A percentile compares a stretch with the other conserved stretches of the same genome.
phyloP scores from a whole-genome alignment of 2,888 invertebrate species.

The Noctua fimbriata region DNA sequence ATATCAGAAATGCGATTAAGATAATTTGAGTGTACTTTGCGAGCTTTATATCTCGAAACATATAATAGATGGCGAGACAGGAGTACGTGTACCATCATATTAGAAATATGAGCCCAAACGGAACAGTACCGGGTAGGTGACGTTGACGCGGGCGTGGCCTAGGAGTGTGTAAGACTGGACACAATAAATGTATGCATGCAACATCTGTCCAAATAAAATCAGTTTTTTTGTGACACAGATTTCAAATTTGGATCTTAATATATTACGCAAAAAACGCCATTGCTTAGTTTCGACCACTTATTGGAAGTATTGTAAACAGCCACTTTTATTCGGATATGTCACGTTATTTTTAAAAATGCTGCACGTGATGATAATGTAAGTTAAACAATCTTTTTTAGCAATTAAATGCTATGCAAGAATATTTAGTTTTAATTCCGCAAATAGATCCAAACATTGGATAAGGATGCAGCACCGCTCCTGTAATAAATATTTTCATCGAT shows the following conservation, averaged over 20 bases:
- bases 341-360: background rate
- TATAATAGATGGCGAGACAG: background rate
- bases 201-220: no score
- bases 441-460: background rate
- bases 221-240: no score
- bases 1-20: background rate
- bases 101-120: background rate
- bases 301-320: background rate
- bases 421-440: background rate
- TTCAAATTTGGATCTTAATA: background rate
- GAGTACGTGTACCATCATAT: background rate
- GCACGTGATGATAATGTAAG: background rate
- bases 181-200: no score
- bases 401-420: background rate
- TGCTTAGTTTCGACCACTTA: background rate
- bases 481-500: background rate
- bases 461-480: background rate
- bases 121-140: background rate
- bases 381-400: background rate
- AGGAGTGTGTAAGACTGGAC: no score
- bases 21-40: background rate
- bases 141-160: no score
- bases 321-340: background rate
- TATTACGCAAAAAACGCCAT: background rate
- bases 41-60: background rate